These are phyloP conservation scores for Daubentonia madagascariensis DNA, from an alignment of 2,113 vertebrate genomes.

Conservation along the genomic window DNA sequence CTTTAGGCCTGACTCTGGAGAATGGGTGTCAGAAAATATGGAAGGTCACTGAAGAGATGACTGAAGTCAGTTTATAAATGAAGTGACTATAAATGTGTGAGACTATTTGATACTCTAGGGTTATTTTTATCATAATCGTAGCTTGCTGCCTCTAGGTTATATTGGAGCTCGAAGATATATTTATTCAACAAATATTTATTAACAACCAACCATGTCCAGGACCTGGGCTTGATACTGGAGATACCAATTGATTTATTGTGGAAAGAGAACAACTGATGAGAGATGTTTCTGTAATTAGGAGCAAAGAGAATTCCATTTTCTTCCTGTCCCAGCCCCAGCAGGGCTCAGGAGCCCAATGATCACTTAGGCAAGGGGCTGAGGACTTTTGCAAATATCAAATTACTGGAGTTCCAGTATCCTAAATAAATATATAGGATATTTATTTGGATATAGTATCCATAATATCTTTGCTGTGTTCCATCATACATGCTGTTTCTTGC, in stretches of 20 bases:
- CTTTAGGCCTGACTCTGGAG: background rate
- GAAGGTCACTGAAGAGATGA: background rate
- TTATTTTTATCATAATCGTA: background rate
- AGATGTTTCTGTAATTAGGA: background rate
- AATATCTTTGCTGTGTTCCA: background rate
- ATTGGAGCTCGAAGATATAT: background rate
- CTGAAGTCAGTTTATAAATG: background rate
- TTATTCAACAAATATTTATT: slow-evolving; percentile 18
- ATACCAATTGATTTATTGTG: background rate
- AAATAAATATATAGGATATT: background rate
- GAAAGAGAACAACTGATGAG: background rate
- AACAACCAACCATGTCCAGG: background rate
- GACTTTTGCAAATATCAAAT: background rate
- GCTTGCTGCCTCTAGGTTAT: background rate
- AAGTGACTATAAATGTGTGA: background rate
- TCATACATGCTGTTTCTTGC: background rate
- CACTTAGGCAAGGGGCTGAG: background rate
- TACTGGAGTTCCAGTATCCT: background rate
- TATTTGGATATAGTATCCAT: background rate
- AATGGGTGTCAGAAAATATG: background rate
- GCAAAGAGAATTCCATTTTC: background rate
- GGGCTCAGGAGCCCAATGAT: background rate
- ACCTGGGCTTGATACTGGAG: background rate
- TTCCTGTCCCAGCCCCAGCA: background rate
- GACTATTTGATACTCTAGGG: background rate